Evolutionary conservation across 1,140 invertebrate species (phyloP), one percentile per base, ranked within the genome.

Genomic region (Neodiprion fabricii): DNA sequence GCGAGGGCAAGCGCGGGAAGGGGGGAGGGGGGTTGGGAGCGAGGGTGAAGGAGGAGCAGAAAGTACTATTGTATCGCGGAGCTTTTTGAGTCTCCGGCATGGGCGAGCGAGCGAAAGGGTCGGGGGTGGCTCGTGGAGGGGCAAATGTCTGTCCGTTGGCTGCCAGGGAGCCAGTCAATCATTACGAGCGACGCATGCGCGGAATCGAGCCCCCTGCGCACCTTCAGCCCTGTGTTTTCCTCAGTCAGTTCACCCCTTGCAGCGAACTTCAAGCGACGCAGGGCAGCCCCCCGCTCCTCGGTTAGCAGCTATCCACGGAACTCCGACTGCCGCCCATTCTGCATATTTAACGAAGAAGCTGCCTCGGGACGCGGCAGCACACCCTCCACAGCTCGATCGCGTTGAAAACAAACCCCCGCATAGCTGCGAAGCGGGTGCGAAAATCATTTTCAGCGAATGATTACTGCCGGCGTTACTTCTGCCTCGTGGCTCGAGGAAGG

Each of bases 131-230:
- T 53, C 80, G 81, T 80, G 78, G 81, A 79, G 83, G 81, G 84
- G 85, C 81, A 83, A 87, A 86, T 83, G 87, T 88, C 86, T 87
- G 87, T 88, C 87, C 88, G 87, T 88, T 88, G 87, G 87, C 87
- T 88, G 87, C 86, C 86, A 88, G 85, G 83, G 86, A 88, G 85
- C 87, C 87, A 88, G 87, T 88, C 87, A 88, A 88, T 88, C 87
- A 88, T 88, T 88, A 88, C 86, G 84, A 81, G 84, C 79, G 79
- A 85, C 87, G 87, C 86, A 84, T 79, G 87, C 87, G 87, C 84
- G n/a, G n/a, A 7, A 61, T 14, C 11, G 11, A 61, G n/a, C 53
- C 53, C 53, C 53, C 71, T 23, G 50, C 72, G 49, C 71, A 21
- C 67, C 67, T 69, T 69, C 14, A 11, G 79, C 80, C 83, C 81